Base-by-base conservation (phyloP, 2,888 invertebrate genomes). In the Caenorhabditis wallacei region DNA sequence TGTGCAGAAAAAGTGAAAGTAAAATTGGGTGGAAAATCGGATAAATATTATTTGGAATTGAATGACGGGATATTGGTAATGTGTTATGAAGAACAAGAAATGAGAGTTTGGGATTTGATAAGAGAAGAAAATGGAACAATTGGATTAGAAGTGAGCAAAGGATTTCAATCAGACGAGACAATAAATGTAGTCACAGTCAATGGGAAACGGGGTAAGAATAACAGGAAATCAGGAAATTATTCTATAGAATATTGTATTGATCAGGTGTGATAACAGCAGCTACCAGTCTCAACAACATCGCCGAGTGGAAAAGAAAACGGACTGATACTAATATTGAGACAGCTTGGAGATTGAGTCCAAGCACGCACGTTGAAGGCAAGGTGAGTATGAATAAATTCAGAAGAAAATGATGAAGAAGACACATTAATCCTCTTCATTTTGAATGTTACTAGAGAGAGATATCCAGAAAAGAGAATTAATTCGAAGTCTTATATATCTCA, bases 41-140 rank as follows among this genome's bases (percentile, higher is more conserved):
- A 89, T 10, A 84, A 75, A 57, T 91, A 89, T 51, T 66, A 48
- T 24, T 59, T 86, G 48, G 66, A 83, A 13, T 61, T 86, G 46
- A 68, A 69, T 43, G 87, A 88, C 16, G 61, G 64, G 8, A 61
- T 81, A 18, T 68, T 85, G 8, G 76, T 85, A 3, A 78, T 80
- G 71, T 56, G 80, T 37, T 84, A 76, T 37, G 63, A 61, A 20
- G 78, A 72, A 13, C 81, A 64, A 59, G 86, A 86, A 22, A 69
- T 86, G n/a, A 54, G 86, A 51, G 94, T 98, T 88, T 98, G 97
- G 97, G 96, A 98, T 92, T 94, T 98, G 88, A 95, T 97, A 64
- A 95, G 95, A 35, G 96, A 97, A 75, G 97, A 98, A 90, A 98
- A 97, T 92, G 96, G 95, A 92, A 94, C 96, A 0, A 93, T 97